Base-by-base conservation (phyloP, 1,140 invertebrate genomes). In the Pararge aegeria region DNA sequence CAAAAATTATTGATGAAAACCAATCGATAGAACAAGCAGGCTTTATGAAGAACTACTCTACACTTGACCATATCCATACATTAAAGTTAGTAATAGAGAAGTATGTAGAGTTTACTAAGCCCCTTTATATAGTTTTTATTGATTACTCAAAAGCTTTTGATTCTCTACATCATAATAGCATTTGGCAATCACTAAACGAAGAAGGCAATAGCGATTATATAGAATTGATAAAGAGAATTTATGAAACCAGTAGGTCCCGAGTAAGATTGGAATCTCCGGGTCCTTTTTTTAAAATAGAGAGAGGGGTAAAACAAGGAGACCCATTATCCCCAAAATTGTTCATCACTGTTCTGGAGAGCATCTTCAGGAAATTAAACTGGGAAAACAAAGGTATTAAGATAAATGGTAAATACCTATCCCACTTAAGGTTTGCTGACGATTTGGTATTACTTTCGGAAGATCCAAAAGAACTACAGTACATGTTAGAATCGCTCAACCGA, bases 11-110 rank as follows among this genome's bases (percentile, higher is more conserved):
- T 24, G 50, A 58, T 13, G 49, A 55, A 34, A 18, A 51, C 9
- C 54, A 61, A 57, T 54, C 54, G 42, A n/a, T 61, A 37, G 59
- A 66, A 48, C 59, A 62, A 29, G 64, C 64, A 4, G 55, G 64
- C 4, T 66, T 66, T 24, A 53, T 29, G 37, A 46, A 12, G 15
- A 20, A 53, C 7, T 18, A 42, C n/a, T n/a, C n/a, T n/a, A n/a
- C n/a, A n/a, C n/a, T n/a, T n/a, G n/a, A n/a, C n/a, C n/a, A n/a
- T n/a, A n/a, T n/a, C n/a, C n/a, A n/a, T n/a, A n/a, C n/a, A n/a
- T n/a, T n/a, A n/a, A n/a, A n/a, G n/a, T n/a, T 42, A 1, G 18
- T 42, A 18, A 42, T 42, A 42, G 40, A 42, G 15, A 42, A 42
- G 16, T 42, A 42, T 10, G 18, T 4, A 16, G 40, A 42, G 18